These are phyloP conservation scores for Panzeria rudis DNA, from an alignment of 2,888 invertebrate species.

Conservation along the genomic window DNA sequence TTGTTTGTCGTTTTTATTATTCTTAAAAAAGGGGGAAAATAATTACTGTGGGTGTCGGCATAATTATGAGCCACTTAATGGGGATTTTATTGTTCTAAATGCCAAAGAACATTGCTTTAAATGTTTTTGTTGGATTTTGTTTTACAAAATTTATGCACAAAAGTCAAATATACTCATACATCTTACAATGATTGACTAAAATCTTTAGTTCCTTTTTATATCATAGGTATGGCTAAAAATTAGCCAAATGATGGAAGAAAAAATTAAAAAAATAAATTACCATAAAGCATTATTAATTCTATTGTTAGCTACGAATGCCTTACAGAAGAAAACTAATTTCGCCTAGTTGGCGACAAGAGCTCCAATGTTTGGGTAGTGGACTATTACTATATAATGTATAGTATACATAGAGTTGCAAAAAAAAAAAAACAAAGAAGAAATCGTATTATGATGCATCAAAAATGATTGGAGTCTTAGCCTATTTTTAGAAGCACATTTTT, in stretches of 20 bases:
- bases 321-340: neutral
- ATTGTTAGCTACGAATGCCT: neutral
- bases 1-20: constrained; percentile 16
- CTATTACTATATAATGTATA: neutral
- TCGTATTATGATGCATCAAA: neutral
- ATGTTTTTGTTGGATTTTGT: constrained; percentile 39
- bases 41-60: constrained; percentile 70
- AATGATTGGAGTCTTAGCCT: neutral
- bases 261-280: neutral
- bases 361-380: neutral
- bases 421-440: too few species aligned
- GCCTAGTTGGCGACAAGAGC: neutral
- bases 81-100: constrained; percentile 61
- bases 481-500: too few species aligned
- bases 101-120: constrained; percentile 55
- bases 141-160: constrained; percentile 4
- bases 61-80: constrained; percentile 70
- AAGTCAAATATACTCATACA: constrained; percentile 24
- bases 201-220: neutral
- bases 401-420: neutral
- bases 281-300: constrained; percentile 1
- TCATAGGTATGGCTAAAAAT: neutral
- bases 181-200: neutral
- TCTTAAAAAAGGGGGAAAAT: constrained; percentile 50
- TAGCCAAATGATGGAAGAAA: neutral